These are phyloP conservation scores for Stegostoma tigrinum DNA, from an alignment of 2,113 vertebrate species.

Conservation along the genomic window DNA sequence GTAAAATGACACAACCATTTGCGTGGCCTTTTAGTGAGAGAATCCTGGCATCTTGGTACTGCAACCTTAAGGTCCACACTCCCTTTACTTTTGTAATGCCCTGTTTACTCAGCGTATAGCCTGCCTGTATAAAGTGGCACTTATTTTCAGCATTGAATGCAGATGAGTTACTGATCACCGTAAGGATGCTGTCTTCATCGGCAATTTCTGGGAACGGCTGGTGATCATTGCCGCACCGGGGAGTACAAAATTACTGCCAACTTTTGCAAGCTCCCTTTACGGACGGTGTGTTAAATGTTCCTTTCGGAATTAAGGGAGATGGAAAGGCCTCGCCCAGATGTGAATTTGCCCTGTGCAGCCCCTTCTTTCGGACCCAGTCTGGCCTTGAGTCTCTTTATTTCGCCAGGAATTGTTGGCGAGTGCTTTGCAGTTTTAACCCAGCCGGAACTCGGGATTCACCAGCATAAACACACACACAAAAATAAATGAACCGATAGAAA, in stretches of 20 bases:
- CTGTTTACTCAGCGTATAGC: not conserved
- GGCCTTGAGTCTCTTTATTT: not conserved
- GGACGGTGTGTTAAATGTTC: not conserved
- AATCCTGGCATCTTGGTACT: not conserved
- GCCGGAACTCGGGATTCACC: not conserved
- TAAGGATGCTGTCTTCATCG: not conserved
- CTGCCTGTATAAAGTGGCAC: too few relatives aligned
- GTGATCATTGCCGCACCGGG: not conserved
- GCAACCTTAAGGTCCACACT: not conserved
- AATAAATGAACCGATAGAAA: not conserved
- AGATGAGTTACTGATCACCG: not conserved
- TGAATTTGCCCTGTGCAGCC: not conserved
- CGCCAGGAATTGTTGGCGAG: not conserved
- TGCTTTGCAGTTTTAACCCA: not conserved
- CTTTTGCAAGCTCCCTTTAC: not conserved
- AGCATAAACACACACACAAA: too few relatives aligned
- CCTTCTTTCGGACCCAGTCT: not conserved
- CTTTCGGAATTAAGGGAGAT: not conserved
- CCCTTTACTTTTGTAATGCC: not conserved
- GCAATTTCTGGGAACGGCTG: not conserved
- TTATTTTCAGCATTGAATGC: not conserved
- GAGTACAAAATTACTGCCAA: too few relatives aligned
- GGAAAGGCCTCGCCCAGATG: not conserved
- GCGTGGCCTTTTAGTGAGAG: not conserved
- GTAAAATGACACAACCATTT: not conserved